phyloP scores from a whole-genome alignment of 2,888 invertebrate species.

The Eristalis arbustorum region DNA sequence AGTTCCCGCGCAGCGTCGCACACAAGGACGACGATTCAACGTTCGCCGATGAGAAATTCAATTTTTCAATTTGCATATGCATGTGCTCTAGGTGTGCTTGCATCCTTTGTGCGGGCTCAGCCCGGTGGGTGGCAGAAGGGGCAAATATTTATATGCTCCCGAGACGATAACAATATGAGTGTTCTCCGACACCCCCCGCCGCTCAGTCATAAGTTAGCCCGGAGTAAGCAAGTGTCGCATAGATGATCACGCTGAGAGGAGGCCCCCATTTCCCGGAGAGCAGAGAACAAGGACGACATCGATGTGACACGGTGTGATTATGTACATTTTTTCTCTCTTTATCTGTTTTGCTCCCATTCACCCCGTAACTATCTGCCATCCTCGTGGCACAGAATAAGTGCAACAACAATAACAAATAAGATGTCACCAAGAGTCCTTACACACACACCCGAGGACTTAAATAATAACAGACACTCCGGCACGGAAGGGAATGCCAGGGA shows the following conservation, averaged over 20 bases:
- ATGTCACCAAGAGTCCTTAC: constrained; percentile 59
- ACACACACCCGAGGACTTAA: constrained; percentile 29
- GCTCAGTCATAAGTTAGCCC: constrained; percentile 14
- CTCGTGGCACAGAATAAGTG: constrained; percentile 13
- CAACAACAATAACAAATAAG: constrained; percentile 55
- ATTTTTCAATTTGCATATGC: constrained; percentile 44
- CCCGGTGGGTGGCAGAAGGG: background rate
- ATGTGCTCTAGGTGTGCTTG: background rate
- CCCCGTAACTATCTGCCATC: background rate
- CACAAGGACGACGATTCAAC: background rate
- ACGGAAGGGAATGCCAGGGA: background rate
- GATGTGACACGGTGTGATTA: background rate
- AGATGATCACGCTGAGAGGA: constrained; percentile 28
- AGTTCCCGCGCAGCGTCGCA: background rate
- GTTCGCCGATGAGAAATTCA: constrained; percentile 14
- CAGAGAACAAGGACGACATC: constrained; percentile 26
- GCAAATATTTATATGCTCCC: constrained; percentile 22
- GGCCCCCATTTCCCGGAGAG: constrained; percentile 7
- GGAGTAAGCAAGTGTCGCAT: constrained; percentile 44
- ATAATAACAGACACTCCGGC: constrained; percentile 42
- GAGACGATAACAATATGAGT: background rate
- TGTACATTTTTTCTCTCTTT: background rate
- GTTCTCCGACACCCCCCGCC: background rate
- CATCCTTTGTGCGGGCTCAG: background rate
- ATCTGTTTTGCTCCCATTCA: background rate